Evolutionary conservation across 1,140 invertebrate genomes (phyloP), one percentile per base, ranked within the genome.

Genomic region (Pachyrhynchus sulphureomaculatus): DNA sequence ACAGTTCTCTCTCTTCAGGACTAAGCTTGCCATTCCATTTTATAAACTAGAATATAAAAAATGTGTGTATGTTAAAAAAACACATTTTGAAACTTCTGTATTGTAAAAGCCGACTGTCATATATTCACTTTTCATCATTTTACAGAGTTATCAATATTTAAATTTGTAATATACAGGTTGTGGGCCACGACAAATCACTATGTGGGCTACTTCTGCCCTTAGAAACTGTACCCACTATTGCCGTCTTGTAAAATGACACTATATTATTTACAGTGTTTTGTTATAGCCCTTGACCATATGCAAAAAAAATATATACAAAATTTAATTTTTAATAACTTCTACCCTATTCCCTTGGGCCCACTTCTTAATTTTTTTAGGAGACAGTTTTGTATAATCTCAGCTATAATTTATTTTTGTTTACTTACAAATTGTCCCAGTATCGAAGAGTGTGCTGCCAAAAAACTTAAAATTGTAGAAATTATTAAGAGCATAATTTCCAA

Each of bases 21-120:
- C 71, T 54, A 29, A 55, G 32, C 54, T 52, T 67, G 26, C 65
- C 65, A 10, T 65, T 33, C 67, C 65, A 72, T 68, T 69, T 68
- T 17, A 60, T 52, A 15, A 71, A 21, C 73, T 75, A 39, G 20
- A 70, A 65, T 9, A 54, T 21, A 51, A 47, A n/a, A 20, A 8
- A 4, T 37, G 4, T 4, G 4, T 37, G 12, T 37, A 4, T 37
- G 34, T n/a, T 4, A 12, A 20, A 15, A 36, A 15, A 15, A 36
- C 6, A 6, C 17, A 1, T 18, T 37, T 15, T 37, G 18, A 45
- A 41, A 37, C n/a, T n/a, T 33, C 12, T 33, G 15, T 21, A 20
- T 45, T 34, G 1, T 13, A 13, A 3, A 15, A 1, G 36, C n/a
- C 1, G 5, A 10, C 13, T 36, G 12, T 12, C 34, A 29, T n/a